Conservation (phyloP, 2,888 invertebrate genomes). For the Drosophila mulleri region DNA sequence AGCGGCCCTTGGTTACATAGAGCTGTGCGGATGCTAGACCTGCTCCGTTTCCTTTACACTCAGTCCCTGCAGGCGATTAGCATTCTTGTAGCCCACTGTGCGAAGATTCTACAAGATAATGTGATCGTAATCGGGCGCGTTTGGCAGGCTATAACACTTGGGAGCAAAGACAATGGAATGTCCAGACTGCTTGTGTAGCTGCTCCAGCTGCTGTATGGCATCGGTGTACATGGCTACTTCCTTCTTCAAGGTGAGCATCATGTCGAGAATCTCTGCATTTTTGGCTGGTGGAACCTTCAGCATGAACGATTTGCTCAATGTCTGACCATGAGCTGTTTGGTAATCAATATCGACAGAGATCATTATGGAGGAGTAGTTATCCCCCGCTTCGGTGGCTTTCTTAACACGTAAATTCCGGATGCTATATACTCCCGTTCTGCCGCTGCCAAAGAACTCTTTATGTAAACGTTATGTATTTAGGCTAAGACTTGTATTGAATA, state of each 20-base stretch:
- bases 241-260: conserved; percentile 65
- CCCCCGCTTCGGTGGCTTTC: conserved; percentile 64
- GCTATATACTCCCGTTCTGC: no score
- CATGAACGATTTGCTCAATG: conserved; percentile 51
- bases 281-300: conserved; percentile 51
- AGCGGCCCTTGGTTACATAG: conserved; percentile 59
- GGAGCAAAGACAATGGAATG: conserved; percentile 58
- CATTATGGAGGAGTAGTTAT: conserved; percentile 74
- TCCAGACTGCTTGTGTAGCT: conserved; percentile 60
- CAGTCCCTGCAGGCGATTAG: conserved; percentile 74
- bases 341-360: conserved; percentile 56
- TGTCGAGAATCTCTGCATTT: conserved; percentile 15
- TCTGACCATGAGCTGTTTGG: conserved; percentile 14
- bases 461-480: no score
- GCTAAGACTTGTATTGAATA: no score
- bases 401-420: conserved; percentile 50
- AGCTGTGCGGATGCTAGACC: conserved; percentile 77
- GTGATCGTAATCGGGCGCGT: conserved; percentile 42
- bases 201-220: conserved; percentile 57
- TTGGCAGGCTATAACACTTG: conserved; percentile 51
- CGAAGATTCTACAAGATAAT: conserved; percentile 78
- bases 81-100: conserved; percentile 67
- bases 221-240: conserved; percentile 64
- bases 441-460: no score
- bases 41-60: conserved; percentile 69